Conservation (phyloP, 2,888 invertebrate species). For the Augochlorella aurata region DNA sequence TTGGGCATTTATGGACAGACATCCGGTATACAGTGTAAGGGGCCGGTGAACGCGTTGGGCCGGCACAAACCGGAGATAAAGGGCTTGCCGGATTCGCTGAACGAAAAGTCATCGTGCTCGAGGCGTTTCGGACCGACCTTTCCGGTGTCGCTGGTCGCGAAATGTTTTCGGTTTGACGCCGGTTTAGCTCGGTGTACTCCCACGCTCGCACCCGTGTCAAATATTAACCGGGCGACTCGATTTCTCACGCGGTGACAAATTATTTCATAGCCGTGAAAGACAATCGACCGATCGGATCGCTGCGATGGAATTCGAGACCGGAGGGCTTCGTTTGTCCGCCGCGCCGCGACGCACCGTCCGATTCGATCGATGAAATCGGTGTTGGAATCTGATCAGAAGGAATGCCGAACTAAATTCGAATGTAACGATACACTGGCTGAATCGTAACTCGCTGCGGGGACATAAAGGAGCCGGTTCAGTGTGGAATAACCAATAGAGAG, state of each 20-base stretch:
- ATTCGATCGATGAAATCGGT: neutral
- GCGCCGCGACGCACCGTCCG: neutral
- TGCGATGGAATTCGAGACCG: neutral
- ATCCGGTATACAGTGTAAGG: too few species aligned
- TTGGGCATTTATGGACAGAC: too few species aligned
- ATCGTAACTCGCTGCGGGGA: neutral
- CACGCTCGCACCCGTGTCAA: neutral
- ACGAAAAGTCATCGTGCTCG: slow-evolving; percentile 34
- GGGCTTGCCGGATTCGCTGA: slow-evolving; percentile 17
- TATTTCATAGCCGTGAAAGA: neutral
- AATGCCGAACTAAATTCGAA: neutral
- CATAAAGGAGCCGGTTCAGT: neutral
- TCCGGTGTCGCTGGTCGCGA: neutral
- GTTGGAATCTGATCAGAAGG: neutral
- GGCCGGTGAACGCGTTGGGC: neutral
- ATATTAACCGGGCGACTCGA: neutral
- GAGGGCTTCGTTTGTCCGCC: neutral
- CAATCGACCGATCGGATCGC: neutral
- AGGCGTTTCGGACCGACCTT: slow-evolving; percentile 1
- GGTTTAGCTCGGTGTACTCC: neutral
- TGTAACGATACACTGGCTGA: neutral
- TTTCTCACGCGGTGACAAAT: neutral
- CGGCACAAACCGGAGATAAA: slow-evolving; percentile 9
- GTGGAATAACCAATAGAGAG: neutral
- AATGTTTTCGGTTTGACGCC: neutral